These are phyloP conservation scores for Motacilla tschutschensis DNA, from an alignment of 2,113 vertebrate species.

Conservation along the genomic window DNA sequence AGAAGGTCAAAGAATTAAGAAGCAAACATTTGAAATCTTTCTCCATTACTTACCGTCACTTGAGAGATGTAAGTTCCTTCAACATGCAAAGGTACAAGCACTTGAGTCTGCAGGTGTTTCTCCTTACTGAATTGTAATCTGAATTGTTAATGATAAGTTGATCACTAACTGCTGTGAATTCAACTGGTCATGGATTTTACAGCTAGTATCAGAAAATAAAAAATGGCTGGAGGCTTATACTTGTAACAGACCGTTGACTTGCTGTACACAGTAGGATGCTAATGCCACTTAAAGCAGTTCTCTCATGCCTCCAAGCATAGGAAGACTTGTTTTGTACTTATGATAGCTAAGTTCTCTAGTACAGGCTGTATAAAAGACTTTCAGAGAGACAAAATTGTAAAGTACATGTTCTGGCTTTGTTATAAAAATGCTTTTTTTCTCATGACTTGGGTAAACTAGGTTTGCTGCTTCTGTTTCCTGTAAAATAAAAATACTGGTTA, in stretches of 20 bases:
- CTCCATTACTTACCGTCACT: background rate
- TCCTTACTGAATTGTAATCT: background rate
- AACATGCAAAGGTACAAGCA: background rate
- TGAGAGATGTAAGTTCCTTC: background rate
- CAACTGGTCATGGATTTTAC: background rate
- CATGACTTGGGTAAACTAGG: background rate
- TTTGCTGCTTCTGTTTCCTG: background rate
- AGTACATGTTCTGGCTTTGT: background rate
- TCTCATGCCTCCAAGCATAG: background rate
- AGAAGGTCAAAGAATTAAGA: background rate
- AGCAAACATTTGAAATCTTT: background rate
- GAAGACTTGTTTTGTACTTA: background rate
- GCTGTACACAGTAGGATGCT: background rate
- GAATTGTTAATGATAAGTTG: background rate
- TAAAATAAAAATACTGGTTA: background rate
- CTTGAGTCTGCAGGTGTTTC: background rate
- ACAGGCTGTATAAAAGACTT: background rate
- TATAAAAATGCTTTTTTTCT: background rate
- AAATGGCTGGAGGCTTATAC: background rate
- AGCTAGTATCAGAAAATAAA: background rate
- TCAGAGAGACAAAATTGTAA: background rate
- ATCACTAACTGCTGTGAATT: background rate
- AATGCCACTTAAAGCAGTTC: background rate
- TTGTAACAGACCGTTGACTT: background rate
- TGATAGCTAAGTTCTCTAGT: background rate